These are phyloP conservation scores for Calephelis perditalis DNA, from an alignment of 2,888 invertebrate species.

Conservation along the genomic window DNA sequence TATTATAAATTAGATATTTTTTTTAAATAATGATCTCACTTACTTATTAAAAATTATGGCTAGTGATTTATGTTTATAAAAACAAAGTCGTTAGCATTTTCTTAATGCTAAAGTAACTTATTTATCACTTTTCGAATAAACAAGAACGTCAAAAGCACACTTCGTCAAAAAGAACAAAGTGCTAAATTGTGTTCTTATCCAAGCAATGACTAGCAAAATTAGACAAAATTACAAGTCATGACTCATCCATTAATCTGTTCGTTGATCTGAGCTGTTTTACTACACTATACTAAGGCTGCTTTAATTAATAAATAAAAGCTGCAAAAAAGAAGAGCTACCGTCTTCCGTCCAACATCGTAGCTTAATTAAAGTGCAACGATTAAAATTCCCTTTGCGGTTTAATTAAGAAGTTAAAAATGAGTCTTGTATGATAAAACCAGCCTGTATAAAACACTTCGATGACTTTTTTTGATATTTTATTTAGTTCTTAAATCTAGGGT, in stretches of 20 bases:
- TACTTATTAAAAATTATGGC: no score
- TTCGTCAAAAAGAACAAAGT: conserved; percentile 3
- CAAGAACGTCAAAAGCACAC: conserved; percentile 6
- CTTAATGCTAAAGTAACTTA: not conserved
- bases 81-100: no score
- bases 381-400: conserved; percentile 48
- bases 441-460: not conserved
- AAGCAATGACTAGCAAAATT: conserved; percentile 29
- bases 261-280: conserved; percentile 12
- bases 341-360: conserved; percentile 35
- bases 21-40: no score
- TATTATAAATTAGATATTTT: no score
- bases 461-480: no score
- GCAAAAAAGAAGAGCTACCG: conserved; percentile 44
- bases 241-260: conserved; percentile 45
- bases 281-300: conserved; percentile 28
- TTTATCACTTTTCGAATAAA: conserved; percentile 2
- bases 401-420: conserved; percentile 42
- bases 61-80: no score
- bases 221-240: conserved; percentile 37
- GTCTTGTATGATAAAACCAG: not conserved
- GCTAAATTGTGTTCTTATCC: conserved; percentile 11
- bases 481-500: no score
- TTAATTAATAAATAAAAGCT: conserved; percentile 61
- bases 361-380: conserved; percentile 61